Percentiles rank a stretch among this genome's conserved stretches.
These are phyloP conservation scores for Leptinotarsa texana DNA, from an alignment of 1,140 invertebrate genomes.

Conservation along the genomic window DNA sequence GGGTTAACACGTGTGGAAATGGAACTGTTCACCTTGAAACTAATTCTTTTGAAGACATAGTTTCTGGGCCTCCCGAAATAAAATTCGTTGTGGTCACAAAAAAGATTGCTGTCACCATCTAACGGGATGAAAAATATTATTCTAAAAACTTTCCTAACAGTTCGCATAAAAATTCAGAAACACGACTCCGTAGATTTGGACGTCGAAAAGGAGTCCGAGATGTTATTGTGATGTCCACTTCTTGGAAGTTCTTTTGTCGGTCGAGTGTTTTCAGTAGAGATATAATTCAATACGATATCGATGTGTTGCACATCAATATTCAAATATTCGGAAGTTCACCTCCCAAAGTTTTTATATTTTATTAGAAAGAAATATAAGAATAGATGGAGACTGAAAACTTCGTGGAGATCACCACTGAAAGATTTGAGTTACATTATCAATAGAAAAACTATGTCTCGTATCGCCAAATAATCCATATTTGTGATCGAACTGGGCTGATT, in stretches of 20 bases:
- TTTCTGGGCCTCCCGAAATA: background rate
- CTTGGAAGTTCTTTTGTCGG: conserved; percentile 20
- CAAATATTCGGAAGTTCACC: conserved; percentile 48
- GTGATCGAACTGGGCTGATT: no score
- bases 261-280: conserved; percentile 35
- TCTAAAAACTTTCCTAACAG: conserved; percentile 38
- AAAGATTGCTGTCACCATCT: conserved; percentile 17
- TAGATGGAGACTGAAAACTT: background rate
- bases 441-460: no score
- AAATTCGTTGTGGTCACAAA: background rate
- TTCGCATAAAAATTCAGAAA: conserved; percentile 42
- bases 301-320: conserved; percentile 47
- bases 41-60: no score
- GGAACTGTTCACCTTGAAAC: no score
- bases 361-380: background rate
- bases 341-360: conserved; percentile 38
- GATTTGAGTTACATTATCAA: background rate
- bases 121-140: conserved; percentile 43
- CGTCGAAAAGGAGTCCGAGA: conserved; percentile 25
- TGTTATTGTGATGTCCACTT: conserved; percentile 44
- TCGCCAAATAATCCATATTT: no score
- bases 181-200: conserved; percentile 31
- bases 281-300: conserved; percentile 38
- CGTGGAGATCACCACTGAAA: background rate
- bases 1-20: no score